phyloP scores from a whole-genome alignment of 2,113 vertebrate genomes.

The Rhizomys pruinosus region DNA sequence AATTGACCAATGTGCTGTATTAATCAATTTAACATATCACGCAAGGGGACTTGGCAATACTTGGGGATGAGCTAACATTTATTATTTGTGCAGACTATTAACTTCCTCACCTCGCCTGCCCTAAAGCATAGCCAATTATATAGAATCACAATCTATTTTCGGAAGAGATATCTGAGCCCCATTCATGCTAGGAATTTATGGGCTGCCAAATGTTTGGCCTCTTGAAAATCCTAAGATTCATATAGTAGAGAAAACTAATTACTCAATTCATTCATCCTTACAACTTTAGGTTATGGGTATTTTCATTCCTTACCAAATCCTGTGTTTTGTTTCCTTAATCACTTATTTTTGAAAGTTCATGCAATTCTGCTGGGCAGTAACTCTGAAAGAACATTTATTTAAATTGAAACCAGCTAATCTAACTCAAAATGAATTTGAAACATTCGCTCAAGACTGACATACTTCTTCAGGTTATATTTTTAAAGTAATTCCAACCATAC shows the following conservation, averaged over 20 bases:
- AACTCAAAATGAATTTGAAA: slow-evolving; percentile 25
- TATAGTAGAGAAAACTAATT: slow-evolving; percentile 28
- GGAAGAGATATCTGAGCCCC: background rate
- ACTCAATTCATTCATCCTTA: slow-evolving; percentile 29
- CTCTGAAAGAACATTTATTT: background rate
- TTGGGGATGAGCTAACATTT: background rate
- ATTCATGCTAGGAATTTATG: background rate
- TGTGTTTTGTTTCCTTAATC: background rate
- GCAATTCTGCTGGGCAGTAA: background rate
- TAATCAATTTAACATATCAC: background rate
- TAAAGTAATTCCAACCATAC: background rate
- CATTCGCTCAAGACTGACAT: background rate
- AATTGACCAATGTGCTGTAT: background rate
- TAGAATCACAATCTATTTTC: background rate
- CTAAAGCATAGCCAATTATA: background rate
- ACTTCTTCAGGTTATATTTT: background rate
- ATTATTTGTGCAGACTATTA: background rate
- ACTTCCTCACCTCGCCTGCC: background rate
- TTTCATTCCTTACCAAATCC: slow-evolving; percentile 8
- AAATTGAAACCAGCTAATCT: background rate
- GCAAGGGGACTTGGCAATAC: background rate
- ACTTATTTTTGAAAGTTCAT: background rate
- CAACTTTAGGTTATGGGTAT: background rate
- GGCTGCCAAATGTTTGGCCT: background rate
- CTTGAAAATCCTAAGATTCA: background rate